Base-by-base conservation (phyloP, 2,113 vertebrate species). In the Piaya cayana region DNA sequence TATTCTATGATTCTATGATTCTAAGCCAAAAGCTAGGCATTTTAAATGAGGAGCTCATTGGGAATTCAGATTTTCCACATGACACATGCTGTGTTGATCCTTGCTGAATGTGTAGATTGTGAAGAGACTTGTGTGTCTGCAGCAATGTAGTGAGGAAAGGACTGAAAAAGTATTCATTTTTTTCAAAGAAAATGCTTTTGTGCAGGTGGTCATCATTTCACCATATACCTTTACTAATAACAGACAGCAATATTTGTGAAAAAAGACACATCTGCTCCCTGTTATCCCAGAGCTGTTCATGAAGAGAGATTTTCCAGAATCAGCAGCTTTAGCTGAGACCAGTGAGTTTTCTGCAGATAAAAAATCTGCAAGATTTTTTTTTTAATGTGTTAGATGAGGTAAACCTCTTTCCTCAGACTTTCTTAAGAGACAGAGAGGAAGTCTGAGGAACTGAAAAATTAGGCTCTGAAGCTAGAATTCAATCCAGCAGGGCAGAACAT, bases 401-500 rank as follows among this genome's bases (percentile, higher is more conserved):
- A 79, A 7, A 6, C n/a, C 72, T 52, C 29, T 72, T 89, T 85
- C 67, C 39, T 85, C 63, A 69, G 53, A 65, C 67, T 26, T 84
- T 91, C 52, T 71, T 68, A 64, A 88, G 64, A 86, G 88, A 69
- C 6, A n/a, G 63, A 67, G 65, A 67, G 59, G 55, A 83, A 86
- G 19, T 76, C 69, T 74, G 56, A 94, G 56, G 34, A 82, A 70
- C 14, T 77, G 39, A 49, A 86, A 91, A 92, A 75, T 62, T 49
- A 64, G 27, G 7, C 22, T 92, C 82, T 93, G 62, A 93, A 58
- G 64, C 47, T 93, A 76, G 60, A 78, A 90, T 83, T 86, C 5
- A 3, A 94, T 81, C 64, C 68, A 92, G 42, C 71, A 93, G 80
- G 80, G 76, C 79, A 88, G 86, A 96, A 81, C 29, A 78, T 88